Base-by-base conservation (phyloP, 2,797 vertebrate species). In the Scleropages formosus region DNA sequence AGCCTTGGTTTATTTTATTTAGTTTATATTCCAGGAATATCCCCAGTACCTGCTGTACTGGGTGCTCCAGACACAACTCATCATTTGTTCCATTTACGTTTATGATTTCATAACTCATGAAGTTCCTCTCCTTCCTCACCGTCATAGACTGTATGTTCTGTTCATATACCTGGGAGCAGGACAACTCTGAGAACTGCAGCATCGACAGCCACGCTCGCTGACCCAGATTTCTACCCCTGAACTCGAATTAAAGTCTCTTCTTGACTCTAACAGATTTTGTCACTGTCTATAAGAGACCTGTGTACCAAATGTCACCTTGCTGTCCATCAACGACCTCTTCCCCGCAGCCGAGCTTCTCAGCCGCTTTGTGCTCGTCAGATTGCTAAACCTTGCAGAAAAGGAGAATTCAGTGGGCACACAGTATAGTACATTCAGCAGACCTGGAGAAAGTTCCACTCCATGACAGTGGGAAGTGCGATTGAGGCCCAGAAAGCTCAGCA, bases 101-200 rank as follows among this genome's bases (percentile, higher is more conserved):
- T n/a, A n/a, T n/a, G n/a, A n/a, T n/a, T n/a, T n/a, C n/a, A n/a
- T n/a, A n/a, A n/a, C n/a, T n/a, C n/a, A n/a, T n/a, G n/a, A n/a
- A n/a, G n/a, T n/a, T n/a, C n/a, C n/a, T n/a, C n/a, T n/a, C n/a
- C n/a, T n/a, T n/a, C n/a, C n/a, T n/a, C n/a, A n/a, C n/a, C n/a
- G n/a, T n/a, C n/a, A n/a, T n/a, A n/a, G n/a, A n/a, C n/a, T n/a
- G n/a, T n/a, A n/a, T n/a, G n/a, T n/a, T n/a, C n/a, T n/a, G n/a
- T n/a, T n/a, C n/a, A n/a, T 56, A 39, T 73, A 53, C 51, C 58
- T 65, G 75, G 79, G 81, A 78, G 78, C 80, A 74, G 22, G 68
- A 59, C 51, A 24, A 44, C 74, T 81, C 39, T 47, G 20, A 15
- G 65, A 31, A 47, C 49, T 12, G 12, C 65, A 47, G n/a, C 49